Base-by-base conservation (phyloP, 2,888 invertebrate genomes). In the Dichetophora obliterata region DNA sequence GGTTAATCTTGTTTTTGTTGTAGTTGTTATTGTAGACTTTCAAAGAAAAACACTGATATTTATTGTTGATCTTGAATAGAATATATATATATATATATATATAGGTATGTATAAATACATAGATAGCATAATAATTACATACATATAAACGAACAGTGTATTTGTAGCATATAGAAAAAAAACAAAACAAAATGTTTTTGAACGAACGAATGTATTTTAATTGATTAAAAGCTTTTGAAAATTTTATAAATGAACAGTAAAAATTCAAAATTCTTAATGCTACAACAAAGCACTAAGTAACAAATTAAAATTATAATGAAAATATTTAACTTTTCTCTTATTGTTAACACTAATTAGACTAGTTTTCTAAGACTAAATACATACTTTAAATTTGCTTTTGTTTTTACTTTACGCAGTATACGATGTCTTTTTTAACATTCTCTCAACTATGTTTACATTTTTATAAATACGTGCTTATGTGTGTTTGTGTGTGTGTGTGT, bases 61-160 rank as follows among this genome's bases (percentile, higher is more conserved):
- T 50, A 68, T n/a, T 31, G 57, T 75, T 52, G 50, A 54, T 14
- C 34, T 57, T 66, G 59, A 75, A 52, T 52, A 76, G 66, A 72
- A 72, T 59, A 70, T 61, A 76, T 79, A 69, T 71, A 71, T 1
- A 82, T 83, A 80, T 83, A 85, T 85, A 84, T n/a, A n/a, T n/a
- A n/a, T n/a, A n/a, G n/a, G n/a, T n/a, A n/a, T n/a, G n/a, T n/a
- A n/a, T n/a, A n/a, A 84, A 84, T 68, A 68, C 6, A 68, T 68
- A 68, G 50, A 11, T 63, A 63, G 31, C 16, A 31, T 63, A 63
- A 6, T 9, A 54, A 24, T 31, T 16, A 63, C 14, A 63, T 24
- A 63, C 16, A 11, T 43, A 43, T 11, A 43, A 43, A 59, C 27
- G 4, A 24, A 59, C 22, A 24, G 22, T 59, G 57, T 59, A 3